Base-by-base conservation (phyloP, 2,888 invertebrate species). In the Thymelicus lineola region DNA sequence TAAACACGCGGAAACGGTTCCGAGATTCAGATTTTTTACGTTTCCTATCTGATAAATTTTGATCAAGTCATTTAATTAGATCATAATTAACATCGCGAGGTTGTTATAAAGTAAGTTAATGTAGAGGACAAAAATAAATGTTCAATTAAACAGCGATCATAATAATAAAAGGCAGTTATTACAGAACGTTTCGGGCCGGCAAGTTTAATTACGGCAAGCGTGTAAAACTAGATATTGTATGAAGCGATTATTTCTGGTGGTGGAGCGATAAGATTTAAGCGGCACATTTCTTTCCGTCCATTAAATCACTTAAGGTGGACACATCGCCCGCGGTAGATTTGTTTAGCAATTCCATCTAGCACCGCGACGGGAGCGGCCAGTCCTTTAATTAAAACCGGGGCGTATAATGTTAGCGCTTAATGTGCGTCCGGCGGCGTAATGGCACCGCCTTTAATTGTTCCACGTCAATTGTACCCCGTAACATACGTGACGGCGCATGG, bases 241-340 rank as follows among this genome's bases (percentile, higher is more conserved):
- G 74, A 73, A 71, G 72, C 62, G 72, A 75, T 76, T 75, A 76
- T 75, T 75, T 74, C 75, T 75, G 76, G 71, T 73, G 71, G 73
- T 70, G 75, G 75, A 76, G 76, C 81, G 79, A 79, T 86, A 86
- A 87, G 87, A 87, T 87, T 88, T 84, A 88, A 88, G 86, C 86
- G 86, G 85, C 83, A 88, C 88, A 92, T 92, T 92, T 90, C 93
- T 91, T 92, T 87, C 87, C 91, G 90, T 89, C 91, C 90, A 91
- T 93, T 93, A 93, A 93, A 93, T 93, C 93, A 93, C 93, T 93
- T 92, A 90, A 92, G 93, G 93, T 93, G 93, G 93, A 93, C 93
- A 92, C 89, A 89, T 89, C 85, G 90, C 86, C 84, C 50, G 91
- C 88, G 90, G 92, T 89, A 88, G 92, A 93, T 93, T 93, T 93